phyloP scores from a whole-genome alignment of 2,888 invertebrate species.

The Philereme transversata region DNA sequence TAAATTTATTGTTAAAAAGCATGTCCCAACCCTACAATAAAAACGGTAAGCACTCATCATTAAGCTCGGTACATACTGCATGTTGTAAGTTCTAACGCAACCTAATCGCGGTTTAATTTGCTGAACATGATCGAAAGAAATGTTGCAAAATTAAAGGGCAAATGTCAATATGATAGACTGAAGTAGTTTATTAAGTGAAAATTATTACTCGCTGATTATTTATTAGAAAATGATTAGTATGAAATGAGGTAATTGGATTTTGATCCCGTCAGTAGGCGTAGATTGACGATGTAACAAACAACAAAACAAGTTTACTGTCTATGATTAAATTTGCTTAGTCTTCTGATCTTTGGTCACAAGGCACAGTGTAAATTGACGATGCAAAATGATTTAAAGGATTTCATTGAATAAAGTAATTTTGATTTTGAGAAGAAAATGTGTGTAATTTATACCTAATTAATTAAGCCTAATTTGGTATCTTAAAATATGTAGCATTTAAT shows the following conservation, averaged over 20 bases:
- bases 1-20: neutral
- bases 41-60: conserved; percentile 33
- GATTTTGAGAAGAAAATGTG: no score
- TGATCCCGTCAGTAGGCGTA: conserved; percentile 1
- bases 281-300: neutral
- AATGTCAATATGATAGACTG: conserved; percentile 27
- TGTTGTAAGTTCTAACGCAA: conserved; percentile 32
- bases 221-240: conserved; percentile 12
- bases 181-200: conserved; percentile 27
- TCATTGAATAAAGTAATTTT: no score
- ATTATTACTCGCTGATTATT: conserved; percentile 12
- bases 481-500: no score
- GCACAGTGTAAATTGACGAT: no score
- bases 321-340: no score
- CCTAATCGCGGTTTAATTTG: conserved; percentile 32
- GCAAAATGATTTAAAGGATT: no score
- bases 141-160: conserved; percentile 34
- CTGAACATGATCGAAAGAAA: conserved; percentile 34
- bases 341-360: no score
- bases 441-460: no score
- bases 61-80: conserved; percentile 27
- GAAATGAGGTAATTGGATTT: conserved; percentile 9
- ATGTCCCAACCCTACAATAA: conserved; percentile 22
- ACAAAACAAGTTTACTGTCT: no score
- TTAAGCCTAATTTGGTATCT: no score